Evolutionary conservation across 2,113 vertebrate species (phyloP).

Genomic region (Todiramphus chloris): DNA sequence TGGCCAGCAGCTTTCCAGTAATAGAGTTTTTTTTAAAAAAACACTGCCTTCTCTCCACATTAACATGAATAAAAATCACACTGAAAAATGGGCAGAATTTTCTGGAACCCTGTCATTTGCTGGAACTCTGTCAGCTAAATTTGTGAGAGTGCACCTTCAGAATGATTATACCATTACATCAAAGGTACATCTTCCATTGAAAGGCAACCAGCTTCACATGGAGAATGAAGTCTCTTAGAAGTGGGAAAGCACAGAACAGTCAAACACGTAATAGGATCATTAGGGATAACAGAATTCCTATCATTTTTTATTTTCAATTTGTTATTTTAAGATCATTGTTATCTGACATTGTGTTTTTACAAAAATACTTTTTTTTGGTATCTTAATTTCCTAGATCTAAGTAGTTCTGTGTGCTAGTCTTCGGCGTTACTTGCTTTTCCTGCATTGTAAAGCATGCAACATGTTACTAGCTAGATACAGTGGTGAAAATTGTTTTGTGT

Average conservation of each 20-base stretch:
- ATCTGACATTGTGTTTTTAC: not conserved
- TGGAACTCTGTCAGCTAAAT: not conserved
- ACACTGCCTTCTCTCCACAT: not conserved
- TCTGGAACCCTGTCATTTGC: not conserved
- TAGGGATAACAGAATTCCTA: not conserved
- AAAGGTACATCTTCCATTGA: not conserved
- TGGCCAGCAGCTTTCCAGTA: not conserved
- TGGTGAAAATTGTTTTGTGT: not conserved
- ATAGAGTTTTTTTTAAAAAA: not conserved
- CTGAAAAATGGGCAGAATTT: not conserved
- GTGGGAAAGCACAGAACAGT: not conserved
- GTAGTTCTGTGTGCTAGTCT: not conserved
- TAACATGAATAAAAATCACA: not conserved
- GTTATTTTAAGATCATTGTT: not conserved
- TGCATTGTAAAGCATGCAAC: not conserved
- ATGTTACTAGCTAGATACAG: not conserved
- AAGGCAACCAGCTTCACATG: not conserved
- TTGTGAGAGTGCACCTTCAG: not conserved
- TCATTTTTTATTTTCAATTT: not conserved
- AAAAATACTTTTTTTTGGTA: not conserved
- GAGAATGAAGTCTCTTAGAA: not conserved
- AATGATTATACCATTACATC: not conserved
- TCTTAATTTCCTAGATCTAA: not conserved
- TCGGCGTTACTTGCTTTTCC: not conserved
- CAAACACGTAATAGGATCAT: not conserved